phyloP scores from a whole-genome alignment of 2,113 vertebrate species.

The Archocentrus centrarchus region DNA sequence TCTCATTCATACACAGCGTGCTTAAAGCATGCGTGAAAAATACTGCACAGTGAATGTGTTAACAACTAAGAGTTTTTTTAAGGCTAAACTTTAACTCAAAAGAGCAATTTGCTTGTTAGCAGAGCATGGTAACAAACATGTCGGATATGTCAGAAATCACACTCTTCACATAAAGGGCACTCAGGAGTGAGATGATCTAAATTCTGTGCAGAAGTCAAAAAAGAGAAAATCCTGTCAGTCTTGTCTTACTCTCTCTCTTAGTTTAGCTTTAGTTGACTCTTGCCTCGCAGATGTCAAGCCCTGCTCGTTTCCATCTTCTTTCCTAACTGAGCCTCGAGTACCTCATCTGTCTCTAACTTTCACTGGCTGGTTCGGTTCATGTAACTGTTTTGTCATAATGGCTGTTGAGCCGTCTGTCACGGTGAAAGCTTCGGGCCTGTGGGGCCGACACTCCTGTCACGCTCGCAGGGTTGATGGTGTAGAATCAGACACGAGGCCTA shows the following conservation, averaged over 20 bases:
- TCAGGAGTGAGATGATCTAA: neutral
- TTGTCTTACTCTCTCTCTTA: neutral
- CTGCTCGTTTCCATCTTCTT: neutral
- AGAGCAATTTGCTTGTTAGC: neutral
- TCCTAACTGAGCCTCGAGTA: neutral
- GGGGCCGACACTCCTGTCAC: slow-evolving; percentile 39
- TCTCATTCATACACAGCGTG: neutral
- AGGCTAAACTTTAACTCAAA: neutral
- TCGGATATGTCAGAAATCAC: neutral
- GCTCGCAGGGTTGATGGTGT: slow-evolving; percentile 38
- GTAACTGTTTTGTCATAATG: slow-evolving; percentile 38
- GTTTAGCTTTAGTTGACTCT: slow-evolving; percentile 15
- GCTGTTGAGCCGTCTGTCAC: slow-evolving; percentile 52
- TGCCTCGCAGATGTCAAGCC: neutral
- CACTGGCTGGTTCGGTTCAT: slow-evolving; percentile 29
- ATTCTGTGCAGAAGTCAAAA: neutral
- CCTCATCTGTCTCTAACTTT: slow-evolving; percentile 29
- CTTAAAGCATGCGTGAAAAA: neutral
- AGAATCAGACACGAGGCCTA: slow-evolving; percentile 29
- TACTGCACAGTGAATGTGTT: neutral
- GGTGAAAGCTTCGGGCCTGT: slow-evolving; percentile 22
- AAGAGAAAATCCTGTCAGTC: neutral
- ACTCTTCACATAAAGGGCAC: neutral
- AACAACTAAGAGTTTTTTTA: neutral
- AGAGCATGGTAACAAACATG: neutral